phyloP scores from a whole-genome alignment of 2,888 invertebrate species.

The Drosophila paracracens region DNA sequence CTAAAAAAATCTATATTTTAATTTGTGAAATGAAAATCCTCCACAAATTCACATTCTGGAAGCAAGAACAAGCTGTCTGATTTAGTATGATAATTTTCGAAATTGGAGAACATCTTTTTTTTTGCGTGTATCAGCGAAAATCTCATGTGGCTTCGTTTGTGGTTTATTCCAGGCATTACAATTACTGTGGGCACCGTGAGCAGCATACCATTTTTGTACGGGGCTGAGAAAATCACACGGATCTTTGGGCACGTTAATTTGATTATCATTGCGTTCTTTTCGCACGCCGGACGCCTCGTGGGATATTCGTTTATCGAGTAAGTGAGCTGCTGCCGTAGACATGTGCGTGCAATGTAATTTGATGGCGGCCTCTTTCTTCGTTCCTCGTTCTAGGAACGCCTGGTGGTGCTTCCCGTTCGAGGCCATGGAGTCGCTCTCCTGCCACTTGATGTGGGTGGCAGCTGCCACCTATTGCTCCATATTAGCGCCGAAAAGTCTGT shows the following conservation, averaged over 20 bases:
- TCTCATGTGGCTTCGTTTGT: constrained; percentile 3
- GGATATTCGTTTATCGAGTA: constrained; percentile 94
- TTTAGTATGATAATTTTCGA: neutral
- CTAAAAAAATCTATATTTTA: neutral
- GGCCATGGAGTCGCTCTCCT: constrained; percentile 93
- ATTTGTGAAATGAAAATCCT: neutral
- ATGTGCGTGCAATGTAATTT: constrained; percentile 60
- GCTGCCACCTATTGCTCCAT: constrained; percentile 94
- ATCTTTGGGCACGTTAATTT: constrained; percentile 93
- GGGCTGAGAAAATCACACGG: constrained; percentile 92
- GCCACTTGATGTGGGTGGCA: constrained; percentile 96
- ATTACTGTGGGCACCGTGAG: constrained; percentile 93
- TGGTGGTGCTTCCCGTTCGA: constrained; percentile 96
- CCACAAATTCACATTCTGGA: neutral
- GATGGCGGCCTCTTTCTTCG: constrained; percentile 29
- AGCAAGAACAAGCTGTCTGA: neutral
- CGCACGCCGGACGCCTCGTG: constrained; percentile 92
- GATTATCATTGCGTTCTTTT: constrained; percentile 93
- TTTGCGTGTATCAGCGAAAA: neutral
- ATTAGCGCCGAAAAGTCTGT: constrained; percentile 92
- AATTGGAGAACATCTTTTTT: neutral
- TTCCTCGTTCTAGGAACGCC: constrained; percentile 88
- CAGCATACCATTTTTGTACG: constrained; percentile 93
- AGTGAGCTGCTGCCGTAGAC: constrained; percentile 73
- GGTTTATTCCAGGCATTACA: constrained; percentile 88